phyloP scores from a whole-genome alignment of 92 coral and sea anemone species.

The Palythoa grandiflora region DNA sequence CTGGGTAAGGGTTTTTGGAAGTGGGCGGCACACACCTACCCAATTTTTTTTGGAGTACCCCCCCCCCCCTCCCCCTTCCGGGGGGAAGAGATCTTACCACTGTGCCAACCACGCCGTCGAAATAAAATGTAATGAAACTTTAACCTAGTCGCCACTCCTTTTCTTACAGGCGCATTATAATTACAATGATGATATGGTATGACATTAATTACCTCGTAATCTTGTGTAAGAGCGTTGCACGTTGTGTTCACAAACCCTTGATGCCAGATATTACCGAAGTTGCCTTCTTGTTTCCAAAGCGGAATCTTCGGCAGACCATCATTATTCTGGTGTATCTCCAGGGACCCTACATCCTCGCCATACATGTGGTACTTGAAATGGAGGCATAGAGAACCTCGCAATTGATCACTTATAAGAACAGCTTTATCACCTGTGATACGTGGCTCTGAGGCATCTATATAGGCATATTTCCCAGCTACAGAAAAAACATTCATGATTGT shows the following conservation, averaged over 20 bases:
- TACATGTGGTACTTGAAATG: conserved; percentile 93
- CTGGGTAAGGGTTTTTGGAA: too few species aligned
- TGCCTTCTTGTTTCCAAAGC: conserved; percentile 84
- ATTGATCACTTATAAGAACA: conserved; percentile 63
- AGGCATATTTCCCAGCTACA: conserved; percentile 73
- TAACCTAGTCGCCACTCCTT: too few species aligned
- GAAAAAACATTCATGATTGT: neutral
- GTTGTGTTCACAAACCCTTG: conserved; percentile 64
- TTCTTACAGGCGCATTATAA: too few species aligned
- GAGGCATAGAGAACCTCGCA: conserved; percentile 79
- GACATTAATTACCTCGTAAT: conserved; percentile 32
- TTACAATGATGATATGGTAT: too few species aligned
- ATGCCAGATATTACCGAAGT: conserved; percentile 89
- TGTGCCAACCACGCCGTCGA: too few species aligned
- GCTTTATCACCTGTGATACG: conserved; percentile 83
- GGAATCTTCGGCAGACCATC: conserved; percentile 73
- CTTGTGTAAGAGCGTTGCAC: conserved; percentile 25
- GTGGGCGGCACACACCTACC: too few species aligned
- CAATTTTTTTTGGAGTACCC: too few species aligned
- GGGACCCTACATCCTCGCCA: conserved; percentile 83
- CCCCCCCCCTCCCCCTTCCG: too few species aligned
- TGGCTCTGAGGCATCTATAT: conserved; percentile 89
- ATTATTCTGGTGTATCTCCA: conserved; percentile 68
- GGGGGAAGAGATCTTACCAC: too few species aligned
- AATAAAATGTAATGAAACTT: too few species aligned